Evolutionary conservation across 2,888 invertebrate genomes (phyloP), one percentile per base, ranked within the genome.

Genomic region (Chromoteleia sp.): DNA sequence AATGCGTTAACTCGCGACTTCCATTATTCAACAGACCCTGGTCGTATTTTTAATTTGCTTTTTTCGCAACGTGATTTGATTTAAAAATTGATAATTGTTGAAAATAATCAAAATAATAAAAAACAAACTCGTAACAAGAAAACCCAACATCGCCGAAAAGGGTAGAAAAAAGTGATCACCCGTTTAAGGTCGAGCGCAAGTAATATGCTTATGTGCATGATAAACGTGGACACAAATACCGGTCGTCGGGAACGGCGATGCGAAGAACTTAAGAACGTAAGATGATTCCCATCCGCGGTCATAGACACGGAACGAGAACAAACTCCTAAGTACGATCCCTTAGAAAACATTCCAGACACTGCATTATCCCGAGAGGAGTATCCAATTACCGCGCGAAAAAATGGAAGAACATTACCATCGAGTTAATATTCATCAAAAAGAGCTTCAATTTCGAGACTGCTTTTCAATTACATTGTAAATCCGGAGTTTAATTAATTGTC

Each of bases 271-370:
- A 45, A 33, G 54, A 73, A 59, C 41, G 79, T 74, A 75, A 74
- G 50, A 68, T 73, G 75, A 80, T 65, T 75, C 70, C 54, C 70
- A 75, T 52, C 65, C 43, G 75, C 75, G 75, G 75, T 74, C 79
- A 73, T 67, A 67, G 73, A 73, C 71, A 67, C 71, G 52, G 39
- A 79, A 79, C 73, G 67, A 59, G 78, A 78, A 78, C 78, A 58
- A 71, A 73, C 73, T 63, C 36, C 43, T 39, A 54, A 58, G 78
- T 58, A 65, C 29, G 48, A 65, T 50, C 41, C 58, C 50, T 71
- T 41, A 45, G 67, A 43, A 73, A 78, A 78, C 59, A 78, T 67
- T 52, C 52, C 54, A 63, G 70, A 54, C 30, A 41, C 43, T 43
- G 50, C 52, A 67, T 58, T 58, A 59, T 25, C 30, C 58, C 48